Evolutionary conservation across 2,113 vertebrate species (phyloP), one percentile per base, ranked within the genome.

Genomic region (Sigmodon hispidus): DNA sequence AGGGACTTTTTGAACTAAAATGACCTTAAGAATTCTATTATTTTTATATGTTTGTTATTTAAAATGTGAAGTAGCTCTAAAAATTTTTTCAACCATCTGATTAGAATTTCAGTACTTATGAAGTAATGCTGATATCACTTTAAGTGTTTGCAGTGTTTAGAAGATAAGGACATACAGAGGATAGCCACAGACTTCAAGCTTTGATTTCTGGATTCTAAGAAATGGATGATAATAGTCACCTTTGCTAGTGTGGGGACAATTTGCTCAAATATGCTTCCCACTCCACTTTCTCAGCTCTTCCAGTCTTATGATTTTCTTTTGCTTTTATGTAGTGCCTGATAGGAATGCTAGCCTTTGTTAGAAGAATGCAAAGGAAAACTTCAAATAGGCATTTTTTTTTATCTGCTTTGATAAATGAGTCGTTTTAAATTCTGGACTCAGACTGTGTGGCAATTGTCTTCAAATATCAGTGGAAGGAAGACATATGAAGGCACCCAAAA

Each of bases 371-470:
- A 94, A 93, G 57, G 81, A 75, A 55, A 85, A 34, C 10, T 10
- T 72, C 48, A 90, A 96, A 72, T 89, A 90, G 70, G 17, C 61
- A 43, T 50, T 50, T 92, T 73, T 80, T 96, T 95, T 96, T 89
- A 26, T n/a, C 65, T 55, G 81, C 79, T 97, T 90, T 95, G 69
- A 92, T 87, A 94, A 34, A 92, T 72, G 59, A 94, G 52, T 63
- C 72, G 31, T 84, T 95, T 87, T 94, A 90, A 96, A 91, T 94
- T 96, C 92, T 57, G 76, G 34, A 50, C 86, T 95, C 57, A 90
- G 40, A 76, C 31, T 93, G 70, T 89, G 87, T 87, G 87, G 81
- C 63, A 79, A 95, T 80, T 95, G 48, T 95, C 70, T 87, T 96
- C 73, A 88, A 89, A 94, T 76, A 90, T 94, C 94, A 95, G 31